Evolutionary conservation across 2,888 invertebrate genomes (phyloP), one percentile per base, ranked within the genome.

Genomic region (Trilocha varians): DNA sequence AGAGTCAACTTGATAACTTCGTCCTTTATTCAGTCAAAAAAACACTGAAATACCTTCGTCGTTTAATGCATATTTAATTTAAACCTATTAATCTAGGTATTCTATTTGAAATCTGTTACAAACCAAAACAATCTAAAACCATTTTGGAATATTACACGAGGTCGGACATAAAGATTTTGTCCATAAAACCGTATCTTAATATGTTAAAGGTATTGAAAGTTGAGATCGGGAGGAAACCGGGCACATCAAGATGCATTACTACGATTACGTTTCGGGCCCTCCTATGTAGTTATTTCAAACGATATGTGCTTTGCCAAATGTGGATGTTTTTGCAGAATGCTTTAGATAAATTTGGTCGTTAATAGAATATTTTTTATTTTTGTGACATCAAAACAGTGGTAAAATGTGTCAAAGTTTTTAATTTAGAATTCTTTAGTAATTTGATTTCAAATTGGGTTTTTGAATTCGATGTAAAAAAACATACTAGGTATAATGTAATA

Each of bases 301-400:
- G 25, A 25, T 6, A 25, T 25, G 0, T 3, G 25, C 11, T n/a
- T n/a, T n/a, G n/a, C n/a, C n/a, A 25, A 25, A 25, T 11, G 25
- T 6, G 2, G 13, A 34, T 15, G 15, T 41, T 40, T 43, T 44
- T 48, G 47, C 46, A 47, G 57, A 50, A 48, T 34, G 41, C 13
- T 13, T 34, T n/a, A 15, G 34, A 34, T 25, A 9, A 9, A 9
- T 5, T 25, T 6, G 6, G 25, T 25, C 6, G 2, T 6, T 11
- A 25, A 11, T 25, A 11, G 11, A n/a, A n/a, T n/a, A n/a, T n/a
- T n/a, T n/a, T n/a, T n/a, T n/a, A n/a, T n/a, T n/a, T n/a, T n/a
- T n/a, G n/a, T n/a, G n/a, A n/a, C n/a, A n/a, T n/a, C n/a, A n/a
- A n/a, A n/a, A n/a, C n/a, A n/a, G n/a, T n/a, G n/a, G n/a, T n/a